phyloP scores from a whole-genome alignment of 1,140 invertebrate species.

The Copidosoma floridanum region DNA sequence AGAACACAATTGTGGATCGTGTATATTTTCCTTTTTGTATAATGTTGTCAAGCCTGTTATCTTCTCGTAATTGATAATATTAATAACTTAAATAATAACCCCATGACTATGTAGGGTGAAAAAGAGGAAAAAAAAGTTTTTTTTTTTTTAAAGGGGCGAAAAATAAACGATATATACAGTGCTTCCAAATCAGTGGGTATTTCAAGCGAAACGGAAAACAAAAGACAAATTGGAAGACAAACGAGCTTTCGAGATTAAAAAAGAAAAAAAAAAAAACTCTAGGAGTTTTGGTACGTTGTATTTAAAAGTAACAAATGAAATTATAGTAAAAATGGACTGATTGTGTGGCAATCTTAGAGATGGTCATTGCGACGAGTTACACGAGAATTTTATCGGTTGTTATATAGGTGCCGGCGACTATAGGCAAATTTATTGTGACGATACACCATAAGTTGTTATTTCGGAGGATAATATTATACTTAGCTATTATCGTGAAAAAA shows the following conservation, averaged over 20 bases:
- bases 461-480: constrained; percentile 21
- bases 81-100: too few species aligned
- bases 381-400: constrained; percentile 42
- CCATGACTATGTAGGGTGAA: too few species aligned
- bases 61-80: constrained; percentile 12
- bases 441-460: constrained; percentile 30
- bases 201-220: constrained; percentile 33
- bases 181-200: constrained; percentile 45
- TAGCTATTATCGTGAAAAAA: constrained; percentile 16
- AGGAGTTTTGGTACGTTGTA: constrained; percentile 1
- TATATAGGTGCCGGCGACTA: constrained; percentile 31
- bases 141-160: too few species aligned
- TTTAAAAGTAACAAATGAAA: constrained; percentile 3
- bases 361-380: constrained; percentile 20
- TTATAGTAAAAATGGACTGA: constrained; percentile 23
- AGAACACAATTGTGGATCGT: constrained; percentile 15
- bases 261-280: constrained; percentile 6
- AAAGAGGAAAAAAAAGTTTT: too few species aligned
- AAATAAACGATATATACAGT: constrained; percentile 37
- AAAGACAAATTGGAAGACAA: constrained; percentile 23
- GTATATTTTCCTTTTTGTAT: constrained; percentile 14
- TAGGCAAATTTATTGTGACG: constrained; percentile 27
- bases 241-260: constrained; percentile 17
- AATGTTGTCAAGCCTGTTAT: constrained; percentile 17
- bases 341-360: constrained; percentile 23